Conservation (phyloP, 2,888 invertebrate species). For the Luffia ferchaultella region DNA sequence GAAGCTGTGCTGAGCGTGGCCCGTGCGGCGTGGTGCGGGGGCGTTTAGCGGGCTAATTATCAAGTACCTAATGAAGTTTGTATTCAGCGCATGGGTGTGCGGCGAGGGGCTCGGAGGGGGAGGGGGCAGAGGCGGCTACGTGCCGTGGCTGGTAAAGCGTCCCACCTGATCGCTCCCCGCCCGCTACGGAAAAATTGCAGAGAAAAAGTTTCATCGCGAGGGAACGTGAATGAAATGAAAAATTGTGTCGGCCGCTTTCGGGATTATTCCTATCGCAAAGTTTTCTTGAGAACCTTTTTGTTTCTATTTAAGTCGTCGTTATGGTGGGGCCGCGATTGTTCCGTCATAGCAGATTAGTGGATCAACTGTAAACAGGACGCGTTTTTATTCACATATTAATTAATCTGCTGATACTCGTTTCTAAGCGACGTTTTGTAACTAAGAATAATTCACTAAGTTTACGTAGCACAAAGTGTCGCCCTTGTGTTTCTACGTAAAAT, state of each 20-base stretch:
- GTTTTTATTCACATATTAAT: constrained; percentile 9
- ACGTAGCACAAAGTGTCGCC: too few relatives aligned
- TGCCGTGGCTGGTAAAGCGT: constrained; percentile 55
- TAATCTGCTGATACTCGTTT: constrained; percentile 6
- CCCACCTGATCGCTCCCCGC: constrained; percentile 59
- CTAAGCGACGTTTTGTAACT: too few relatives aligned
- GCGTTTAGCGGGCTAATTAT: constrained; percentile 66
- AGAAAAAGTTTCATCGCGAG: constrained; percentile 66
- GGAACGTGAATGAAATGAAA: constrained; percentile 66
- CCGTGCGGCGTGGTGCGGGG: constrained; percentile 38
- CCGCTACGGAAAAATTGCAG: constrained; percentile 63
- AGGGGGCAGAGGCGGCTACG: constrained; percentile 46
- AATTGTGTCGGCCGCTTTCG: constrained; percentile 60
- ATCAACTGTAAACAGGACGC: neutral
- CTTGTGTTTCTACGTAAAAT: too few relatives aligned
- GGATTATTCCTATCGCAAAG: constrained; percentile 58
- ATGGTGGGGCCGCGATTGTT: neutral
- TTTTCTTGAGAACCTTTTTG: constrained; percentile 50
- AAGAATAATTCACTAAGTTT: too few relatives aligned
- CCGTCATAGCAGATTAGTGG: neutral
- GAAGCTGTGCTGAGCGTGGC: neutral
- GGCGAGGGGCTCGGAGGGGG: constrained; percentile 21
- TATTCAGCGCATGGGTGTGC: constrained; percentile 55
- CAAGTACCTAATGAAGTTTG: constrained; percentile 68
- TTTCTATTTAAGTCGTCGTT: neutral